A percentile compares a stretch with the other conserved stretches of the same genome.
phyloP scores from a whole-genome alignment of 2,113 vertebrate species.

The Hypocryptadius cinnamomeus region DNA sequence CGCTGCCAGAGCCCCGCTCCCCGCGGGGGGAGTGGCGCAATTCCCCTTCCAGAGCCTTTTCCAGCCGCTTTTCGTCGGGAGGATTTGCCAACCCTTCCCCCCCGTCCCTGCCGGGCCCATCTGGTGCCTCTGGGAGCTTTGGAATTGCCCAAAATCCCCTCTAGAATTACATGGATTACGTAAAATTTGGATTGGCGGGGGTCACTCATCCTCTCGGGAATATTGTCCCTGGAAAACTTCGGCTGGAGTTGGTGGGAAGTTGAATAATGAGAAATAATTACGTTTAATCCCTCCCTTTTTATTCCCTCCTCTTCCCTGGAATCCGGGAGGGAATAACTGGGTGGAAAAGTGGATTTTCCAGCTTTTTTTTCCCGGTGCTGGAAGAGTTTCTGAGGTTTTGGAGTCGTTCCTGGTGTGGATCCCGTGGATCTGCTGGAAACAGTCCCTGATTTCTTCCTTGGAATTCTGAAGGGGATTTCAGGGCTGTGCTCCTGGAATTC shows the following conservation, averaged over 20 bases:
- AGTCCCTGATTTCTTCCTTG: neutral
- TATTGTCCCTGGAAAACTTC: neutral
- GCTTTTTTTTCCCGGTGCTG: neutral
- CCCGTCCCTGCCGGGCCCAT: neutral
- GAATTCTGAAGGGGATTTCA: neutral
- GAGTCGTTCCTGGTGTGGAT: neutral
- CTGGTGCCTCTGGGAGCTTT: neutral
- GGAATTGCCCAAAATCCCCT: neutral
- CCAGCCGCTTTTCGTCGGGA: neutral
- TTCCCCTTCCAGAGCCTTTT: neutral
- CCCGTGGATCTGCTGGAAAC: neutral
- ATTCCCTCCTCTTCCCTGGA: neutral
- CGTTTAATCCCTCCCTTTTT: rapidly evolving
- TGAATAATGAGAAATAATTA: neutral
- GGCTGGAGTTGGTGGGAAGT: neutral
- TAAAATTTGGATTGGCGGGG: neutral
- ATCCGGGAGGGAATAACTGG: neutral
- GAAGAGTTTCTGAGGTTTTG: neutral
- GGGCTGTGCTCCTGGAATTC: neutral
- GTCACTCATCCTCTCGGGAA: neutral
- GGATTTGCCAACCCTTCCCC: neutral
- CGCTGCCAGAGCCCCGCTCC: too few relatives aligned
- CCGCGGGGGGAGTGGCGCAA: neutral
- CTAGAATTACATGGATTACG: rapidly evolving
- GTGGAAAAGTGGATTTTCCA: neutral